Base-by-base conservation (phyloP, 2,888 invertebrate species). In the Argyresthia goedartella region DNA sequence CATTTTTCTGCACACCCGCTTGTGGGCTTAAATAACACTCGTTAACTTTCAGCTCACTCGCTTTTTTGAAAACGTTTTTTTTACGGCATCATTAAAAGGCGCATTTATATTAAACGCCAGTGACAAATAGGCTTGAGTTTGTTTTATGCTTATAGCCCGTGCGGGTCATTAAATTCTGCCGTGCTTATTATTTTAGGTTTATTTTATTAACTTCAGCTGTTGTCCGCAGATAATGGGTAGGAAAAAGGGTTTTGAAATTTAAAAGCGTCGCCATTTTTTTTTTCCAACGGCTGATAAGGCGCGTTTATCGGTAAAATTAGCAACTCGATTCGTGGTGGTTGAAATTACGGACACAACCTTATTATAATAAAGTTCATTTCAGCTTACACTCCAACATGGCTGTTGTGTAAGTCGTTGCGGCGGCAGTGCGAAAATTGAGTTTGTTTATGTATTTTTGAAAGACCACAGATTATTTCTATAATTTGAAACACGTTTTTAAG, bases 21-120 rank as follows among this genome's bases (percentile, higher is more conserved):
- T 63, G 59, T 62, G 60, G 66, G 66, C 66, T 76, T 78, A 80
- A 84, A 82, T 81, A 81, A 72, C 80, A 72, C 82, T 82, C 82
- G 81, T 84, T 84, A 81, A 81, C 81, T 79, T 81, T 69, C 70
- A 66, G 69, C 69, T 67, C 67, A 61, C 74, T 25, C 25, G 25
- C 25, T 25, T 25, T n/a, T 25, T 25, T 25, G 25, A 6, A 25
- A 25, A 25, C 71, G 71, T 72, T 69, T 76, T 74, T n/a, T 76
- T 51, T 75, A 73, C 71, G 71, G 70, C 71, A 73, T 76, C 71
- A 78, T 78, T 76, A 76, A 78, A 77, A 73, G 57, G 59, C 59
- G 60, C 65, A 64, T 67, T 67, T 67, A 63, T 54, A 58, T 65
- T 60, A 61, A 65, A 63, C 61, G 58, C 61, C 3, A 43, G 33